These are phyloP conservation scores for Sylvilagus floridanus DNA, from an alignment of 2,797 vertebrate species.

Conservation along the genomic window DNA sequence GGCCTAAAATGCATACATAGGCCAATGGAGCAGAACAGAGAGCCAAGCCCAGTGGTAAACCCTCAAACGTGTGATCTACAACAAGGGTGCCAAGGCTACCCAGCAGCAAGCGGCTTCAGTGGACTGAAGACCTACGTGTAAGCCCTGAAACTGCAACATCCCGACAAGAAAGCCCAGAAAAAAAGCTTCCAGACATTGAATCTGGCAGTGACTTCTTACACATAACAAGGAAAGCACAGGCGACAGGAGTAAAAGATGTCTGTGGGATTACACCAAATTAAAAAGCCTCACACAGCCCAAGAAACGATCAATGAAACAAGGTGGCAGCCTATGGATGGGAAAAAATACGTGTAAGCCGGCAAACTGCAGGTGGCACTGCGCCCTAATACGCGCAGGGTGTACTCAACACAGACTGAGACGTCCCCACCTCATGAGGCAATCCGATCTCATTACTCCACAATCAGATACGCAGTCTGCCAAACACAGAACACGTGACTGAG, in stretches of 20 bases:
- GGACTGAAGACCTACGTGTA: neutral
- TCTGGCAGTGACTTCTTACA: neutral
- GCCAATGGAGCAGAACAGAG: neutral
- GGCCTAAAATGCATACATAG: neutral
- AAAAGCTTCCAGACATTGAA: too few relatives aligned
- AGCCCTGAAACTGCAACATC: too few relatives aligned
- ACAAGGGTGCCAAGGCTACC: too few relatives aligned
- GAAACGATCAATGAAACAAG: neutral
- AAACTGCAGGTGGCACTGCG: too few relatives aligned
- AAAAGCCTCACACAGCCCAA: neutral
- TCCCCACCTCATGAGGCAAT: too few relatives aligned
- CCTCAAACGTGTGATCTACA: neutral
- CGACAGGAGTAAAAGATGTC: neutral
- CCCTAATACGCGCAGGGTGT: too few relatives aligned
- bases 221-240: neutral
- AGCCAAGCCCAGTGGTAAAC: neutral
- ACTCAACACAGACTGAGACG: too few relatives aligned
- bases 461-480: too few relatives aligned
- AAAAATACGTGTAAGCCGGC: neutral
- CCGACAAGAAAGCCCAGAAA: too few relatives aligned
- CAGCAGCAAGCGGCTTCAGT: neutral
- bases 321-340: neutral
- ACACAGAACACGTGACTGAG: too few relatives aligned
- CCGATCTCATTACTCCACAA: too few relatives aligned
- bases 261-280: neutral